Evolutionary conservation across 2,888 invertebrate genomes (phyloP).

Genomic region (Mylabris sibirica): DNA sequence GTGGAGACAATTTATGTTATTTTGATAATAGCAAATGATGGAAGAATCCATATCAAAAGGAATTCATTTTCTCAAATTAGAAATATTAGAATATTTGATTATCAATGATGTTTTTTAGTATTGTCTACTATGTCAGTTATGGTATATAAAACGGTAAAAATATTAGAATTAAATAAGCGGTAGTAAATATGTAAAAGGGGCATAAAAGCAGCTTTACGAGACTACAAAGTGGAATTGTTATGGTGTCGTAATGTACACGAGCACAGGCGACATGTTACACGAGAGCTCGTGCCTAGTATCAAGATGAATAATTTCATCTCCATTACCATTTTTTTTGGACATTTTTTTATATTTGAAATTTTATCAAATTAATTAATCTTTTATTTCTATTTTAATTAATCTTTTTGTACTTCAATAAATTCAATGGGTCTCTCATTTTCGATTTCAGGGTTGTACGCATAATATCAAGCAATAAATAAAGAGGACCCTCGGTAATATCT

Average conservation of each 20-base stretch:
- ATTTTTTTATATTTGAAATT: conserved; percentile 12
- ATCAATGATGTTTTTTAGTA: conserved; percentile 20
- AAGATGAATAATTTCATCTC: conserved; percentile 28
- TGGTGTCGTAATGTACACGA: conserved; percentile 37
- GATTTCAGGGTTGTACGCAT: conserved; percentile 33
- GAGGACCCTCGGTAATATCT: conserved; percentile 50
- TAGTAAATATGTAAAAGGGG: conserved; percentile 54
- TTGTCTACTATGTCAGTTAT: conserved; percentile 40
- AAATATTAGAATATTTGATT: neutral
- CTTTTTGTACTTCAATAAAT: conserved; percentile 38
- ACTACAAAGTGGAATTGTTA: conserved; percentile 52
- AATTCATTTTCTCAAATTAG: neutral
- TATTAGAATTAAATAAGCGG: conserved; percentile 54
- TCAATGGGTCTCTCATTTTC: conserved; percentile 40
- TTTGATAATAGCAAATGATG: conserved; percentile 2
- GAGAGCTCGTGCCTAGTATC: conserved; percentile 23
- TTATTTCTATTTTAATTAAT: conserved; percentile 34
- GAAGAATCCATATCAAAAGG: neutral
- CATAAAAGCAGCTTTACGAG: conserved; percentile 52
- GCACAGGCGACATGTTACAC: conserved; percentile 31
- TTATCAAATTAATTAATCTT: conserved; percentile 25
- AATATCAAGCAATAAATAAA: conserved; percentile 46
- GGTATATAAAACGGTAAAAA: conserved; percentile 47
- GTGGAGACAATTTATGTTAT: neutral
- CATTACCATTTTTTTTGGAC: neutral